Base-by-base conservation (phyloP, 2,888 invertebrate species). In the Latrodectus hesperus region DNA sequence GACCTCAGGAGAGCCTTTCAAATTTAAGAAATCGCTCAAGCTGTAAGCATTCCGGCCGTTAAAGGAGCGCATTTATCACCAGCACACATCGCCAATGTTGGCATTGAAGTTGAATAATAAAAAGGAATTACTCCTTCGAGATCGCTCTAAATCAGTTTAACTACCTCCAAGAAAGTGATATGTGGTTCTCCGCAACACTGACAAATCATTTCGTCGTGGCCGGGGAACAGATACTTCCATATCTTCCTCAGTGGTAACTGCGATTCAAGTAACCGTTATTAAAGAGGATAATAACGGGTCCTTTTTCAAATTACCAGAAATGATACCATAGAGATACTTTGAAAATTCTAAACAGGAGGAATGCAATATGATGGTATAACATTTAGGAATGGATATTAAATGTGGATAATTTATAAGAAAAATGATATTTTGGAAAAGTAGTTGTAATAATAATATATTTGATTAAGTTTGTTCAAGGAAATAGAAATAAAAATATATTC, bases 111-210 rank as follows among this genome's bases (percentile, higher is more conserved):
- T 26, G 60, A 78, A 78, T 70, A 68, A 78, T 70, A 80, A 72
- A 80, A 73, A 80, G 51, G 52, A 73, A 71, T 80, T 22, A 16
- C 53, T 80, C 72, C 60, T 17, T 64, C 12, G 72, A 80, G 71
- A 52, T 49, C 73, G 68, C 51, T 80, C 80, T 72, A 73, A 80
- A 80, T 71, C 80, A 80, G 71, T 80, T 80, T 64, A 72, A 80
- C 64, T 80, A 64, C 75, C 73, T 73, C 49, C 17, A 49, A 11
- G 65, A 16, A 60, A 49, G 55, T 76, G 60, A 76, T 76, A 76
- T 76, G 60, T 76, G 76, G 76, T 65, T 17, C 26, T 38, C 65
- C 76, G 11, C 76, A 49, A 49, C 76, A 38, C 22, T 49, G 49
- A 76, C 76, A 76, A 65, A 55, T 76, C 65, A 64, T 22, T 60